Conservation (phyloP, 2,113 vertebrate species). For the Myiozetetes cayanensis region DNA sequence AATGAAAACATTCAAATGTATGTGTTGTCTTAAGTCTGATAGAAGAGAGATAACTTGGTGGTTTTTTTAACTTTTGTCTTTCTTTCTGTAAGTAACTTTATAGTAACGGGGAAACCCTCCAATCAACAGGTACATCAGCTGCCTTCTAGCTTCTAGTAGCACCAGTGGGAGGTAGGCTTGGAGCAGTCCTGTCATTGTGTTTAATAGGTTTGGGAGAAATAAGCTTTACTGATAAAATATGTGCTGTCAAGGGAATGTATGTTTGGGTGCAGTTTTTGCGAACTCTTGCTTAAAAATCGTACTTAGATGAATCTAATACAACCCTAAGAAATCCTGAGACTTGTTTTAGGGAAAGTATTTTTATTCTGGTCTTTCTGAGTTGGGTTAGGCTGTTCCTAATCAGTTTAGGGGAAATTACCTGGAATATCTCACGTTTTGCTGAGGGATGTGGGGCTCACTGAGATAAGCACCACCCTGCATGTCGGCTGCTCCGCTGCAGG, state of each 20-base stretch:
- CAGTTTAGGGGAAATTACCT: neutral
- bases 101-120: conserved; percentile 53
- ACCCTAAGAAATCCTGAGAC: neutral
- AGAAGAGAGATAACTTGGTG: conserved; percentile 39
- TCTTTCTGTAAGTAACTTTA: conserved; percentile 56
- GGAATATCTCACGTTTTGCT: neutral
- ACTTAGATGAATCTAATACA: neutral
- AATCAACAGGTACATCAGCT: conserved; percentile 60
- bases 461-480: neutral
- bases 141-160: conserved; percentile 58
- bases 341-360: neutral
- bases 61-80: conserved; percentile 38
- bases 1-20: neutral
- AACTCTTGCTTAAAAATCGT: neutral
- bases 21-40: conserved; percentile 28
- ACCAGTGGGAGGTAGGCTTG: conserved; percentile 49
- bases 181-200: conserved; percentile 1
- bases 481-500: neutral
- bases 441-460: neutral
- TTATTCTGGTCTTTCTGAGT: neutral
- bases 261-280: neutral
- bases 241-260: neutral
- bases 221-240: neutral
- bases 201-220: conserved; percentile 18
- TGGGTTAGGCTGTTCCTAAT: neutral